A percentile compares a stretch with the other conserved stretches of the same genome.
phyloP scores from a whole-genome alignment of 2,888 invertebrate species.

The Melanotus villosus region DNA sequence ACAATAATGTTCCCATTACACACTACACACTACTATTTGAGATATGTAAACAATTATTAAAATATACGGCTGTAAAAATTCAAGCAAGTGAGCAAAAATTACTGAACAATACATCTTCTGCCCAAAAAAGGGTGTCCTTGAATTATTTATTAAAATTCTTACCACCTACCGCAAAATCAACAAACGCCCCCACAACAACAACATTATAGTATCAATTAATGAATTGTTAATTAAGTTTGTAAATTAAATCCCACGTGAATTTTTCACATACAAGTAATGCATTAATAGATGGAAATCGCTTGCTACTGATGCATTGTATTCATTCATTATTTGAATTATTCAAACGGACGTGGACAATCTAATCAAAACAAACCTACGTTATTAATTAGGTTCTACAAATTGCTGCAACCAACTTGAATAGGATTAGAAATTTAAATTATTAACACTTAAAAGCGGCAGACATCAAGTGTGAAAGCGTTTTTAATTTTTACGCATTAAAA shows the following conservation, averaged over 20 bases:
- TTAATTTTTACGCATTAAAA: background rate
- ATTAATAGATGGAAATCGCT: background rate
- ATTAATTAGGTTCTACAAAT: background rate
- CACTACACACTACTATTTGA: too few species aligned
- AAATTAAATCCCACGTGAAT: constrained; percentile 5
- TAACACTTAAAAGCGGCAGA: background rate
- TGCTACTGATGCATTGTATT: background rate
- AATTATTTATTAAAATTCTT: constrained; percentile 3
- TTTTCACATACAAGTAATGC: constrained; percentile 5
- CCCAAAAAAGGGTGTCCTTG: background rate
- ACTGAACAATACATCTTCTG: constrained; percentile 2
- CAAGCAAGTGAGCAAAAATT: background rate
- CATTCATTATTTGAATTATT: constrained; percentile 1
- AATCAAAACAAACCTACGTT: background rate
- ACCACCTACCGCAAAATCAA: constrained; percentile 11
- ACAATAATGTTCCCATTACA: too few species aligned
- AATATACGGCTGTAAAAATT: background rate
- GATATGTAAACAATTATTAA: background rate
- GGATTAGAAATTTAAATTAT: background rate
- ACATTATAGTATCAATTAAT: background rate
- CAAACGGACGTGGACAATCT: background rate
- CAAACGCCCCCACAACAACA: constrained; percentile 9
- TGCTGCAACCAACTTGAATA: too few species aligned
- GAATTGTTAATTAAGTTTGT: constrained; percentile 3
- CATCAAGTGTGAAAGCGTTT: background rate